Evolutionary conservation across 1,140 invertebrate species (phyloP).

Genomic region (Liolophura sinensis): DNA sequence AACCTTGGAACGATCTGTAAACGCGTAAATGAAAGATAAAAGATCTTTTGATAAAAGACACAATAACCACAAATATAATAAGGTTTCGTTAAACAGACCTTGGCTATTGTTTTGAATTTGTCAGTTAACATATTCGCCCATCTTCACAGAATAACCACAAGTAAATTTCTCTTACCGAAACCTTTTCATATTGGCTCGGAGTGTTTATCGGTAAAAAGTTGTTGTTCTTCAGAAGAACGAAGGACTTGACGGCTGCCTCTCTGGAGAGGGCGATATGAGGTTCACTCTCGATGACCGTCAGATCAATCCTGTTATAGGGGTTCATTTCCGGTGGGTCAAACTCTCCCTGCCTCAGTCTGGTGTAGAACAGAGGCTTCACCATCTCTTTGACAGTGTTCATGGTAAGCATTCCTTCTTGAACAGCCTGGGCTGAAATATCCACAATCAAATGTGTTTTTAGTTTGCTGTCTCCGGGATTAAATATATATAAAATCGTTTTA

Average conservation of each 20-base stretch:
- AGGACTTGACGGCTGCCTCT: slow-evolving; percentile 37
- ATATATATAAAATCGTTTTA: too few relatives aligned
- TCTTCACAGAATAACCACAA: too few relatives aligned
- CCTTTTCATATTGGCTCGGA: slow-evolving; percentile 11
- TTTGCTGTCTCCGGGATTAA: too few relatives aligned
- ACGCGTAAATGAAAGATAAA: too few relatives aligned
- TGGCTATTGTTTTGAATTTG: too few relatives aligned
- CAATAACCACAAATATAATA: too few relatives aligned
- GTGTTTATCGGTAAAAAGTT: slow-evolving; percentile 32
- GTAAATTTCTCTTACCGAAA: slow-evolving; percentile 22
- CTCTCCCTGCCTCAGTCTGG: slow-evolving; percentile 50
- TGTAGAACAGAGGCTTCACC: slow-evolving; percentile 55
- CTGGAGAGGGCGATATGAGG: slow-evolving; percentile 37
- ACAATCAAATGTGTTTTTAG: too few relatives aligned
- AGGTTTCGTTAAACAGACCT: too few relatives aligned
- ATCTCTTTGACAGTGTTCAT: slow-evolving; percentile 13
- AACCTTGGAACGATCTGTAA: too few relatives aligned
- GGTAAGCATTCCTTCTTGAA: slow-evolving; percentile 17
- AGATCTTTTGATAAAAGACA: too few relatives aligned
- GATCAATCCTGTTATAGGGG: slow-evolving; percentile 33
- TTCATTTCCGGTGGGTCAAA: slow-evolving; percentile 53
- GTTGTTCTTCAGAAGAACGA: slow-evolving; percentile 52
- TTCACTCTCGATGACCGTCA: slow-evolving; percentile 36
- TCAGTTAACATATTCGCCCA: too few relatives aligned
- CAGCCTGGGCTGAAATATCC: slow-evolving; percentile 13